Evolutionary conservation across 1,140 invertebrate genomes (phyloP).

Genomic region (Leptinotarsa lineolata): DNA sequence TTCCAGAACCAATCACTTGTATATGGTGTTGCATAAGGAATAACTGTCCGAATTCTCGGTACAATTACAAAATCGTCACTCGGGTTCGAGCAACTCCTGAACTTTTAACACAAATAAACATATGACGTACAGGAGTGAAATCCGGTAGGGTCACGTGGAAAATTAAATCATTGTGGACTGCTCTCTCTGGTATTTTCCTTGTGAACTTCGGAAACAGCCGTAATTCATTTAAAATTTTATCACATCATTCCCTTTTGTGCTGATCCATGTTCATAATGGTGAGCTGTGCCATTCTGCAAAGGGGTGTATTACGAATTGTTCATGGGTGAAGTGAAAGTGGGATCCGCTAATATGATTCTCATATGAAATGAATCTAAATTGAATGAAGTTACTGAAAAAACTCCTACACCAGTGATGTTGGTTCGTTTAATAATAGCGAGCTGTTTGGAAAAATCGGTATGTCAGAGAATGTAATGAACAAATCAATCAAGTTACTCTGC

Average conservation of each 20-base stretch:
- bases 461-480: no score
- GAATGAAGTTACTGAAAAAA: no score
- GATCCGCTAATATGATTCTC: no score
- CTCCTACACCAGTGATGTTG: no score
- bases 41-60: background rate
- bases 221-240: background rate
- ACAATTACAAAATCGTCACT: background rate
- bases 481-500: no score
- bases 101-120: slow-evolving; percentile 8
- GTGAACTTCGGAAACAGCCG: background rate
- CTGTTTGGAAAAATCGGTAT: no score
- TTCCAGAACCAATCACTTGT: background rate
- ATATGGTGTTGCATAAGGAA: background rate
- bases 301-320: background rate
- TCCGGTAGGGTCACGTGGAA: background rate
- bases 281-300: background rate
- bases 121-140: background rate
- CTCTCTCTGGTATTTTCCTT: background rate
- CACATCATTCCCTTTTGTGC: background rate
- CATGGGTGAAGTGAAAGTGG: background rate
- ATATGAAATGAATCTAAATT: no score
- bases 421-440: no score
- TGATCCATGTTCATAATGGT: background rate
- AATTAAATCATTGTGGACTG: slow-evolving; percentile 3
- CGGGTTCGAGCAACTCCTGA: background rate